phyloP scores from a whole-genome alignment of 2,888 invertebrate species.

The Diadegma fenestrale region DNA sequence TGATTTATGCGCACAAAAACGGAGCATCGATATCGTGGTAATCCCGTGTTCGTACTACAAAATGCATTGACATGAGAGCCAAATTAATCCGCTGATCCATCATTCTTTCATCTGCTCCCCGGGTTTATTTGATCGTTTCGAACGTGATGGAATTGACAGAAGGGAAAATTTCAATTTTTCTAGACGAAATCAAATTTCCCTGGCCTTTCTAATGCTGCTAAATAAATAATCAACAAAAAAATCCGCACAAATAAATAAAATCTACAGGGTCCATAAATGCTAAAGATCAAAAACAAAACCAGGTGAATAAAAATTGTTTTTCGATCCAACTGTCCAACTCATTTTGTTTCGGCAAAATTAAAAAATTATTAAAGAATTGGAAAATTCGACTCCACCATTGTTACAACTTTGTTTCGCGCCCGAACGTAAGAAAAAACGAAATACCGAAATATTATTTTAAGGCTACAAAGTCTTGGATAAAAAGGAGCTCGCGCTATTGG shows the following conservation, averaged over 20 bases:
- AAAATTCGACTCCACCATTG: background rate
- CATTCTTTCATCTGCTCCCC: constrained; percentile 7
- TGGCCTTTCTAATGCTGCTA: background rate
- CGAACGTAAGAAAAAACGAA: background rate
- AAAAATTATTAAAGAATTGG: background rate
- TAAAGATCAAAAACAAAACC: background rate
- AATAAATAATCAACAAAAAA: background rate
- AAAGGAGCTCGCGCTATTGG: constrained; percentile 31
- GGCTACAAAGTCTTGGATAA: constrained; percentile 14
- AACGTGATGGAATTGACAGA: background rate
- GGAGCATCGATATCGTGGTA: background rate
- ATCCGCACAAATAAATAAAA: background rate
- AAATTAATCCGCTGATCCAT: constrained; percentile 18
- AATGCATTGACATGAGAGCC: constrained; percentile 25
- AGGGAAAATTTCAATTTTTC: constrained; percentile 31
- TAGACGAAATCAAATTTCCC: constrained; percentile 11
- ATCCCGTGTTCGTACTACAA: constrained; percentile 14
- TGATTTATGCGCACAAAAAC: background rate
- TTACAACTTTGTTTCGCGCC: background rate
- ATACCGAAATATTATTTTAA: background rate
- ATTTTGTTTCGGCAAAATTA: background rate
- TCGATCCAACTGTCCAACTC: background rate
- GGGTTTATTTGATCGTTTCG: constrained; percentile 5
- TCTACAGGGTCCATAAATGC: background rate
- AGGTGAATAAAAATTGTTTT: background rate